Percentiles rank a stretch among this genome's conserved stretches.
Conservation (phyloP, 1,140 invertebrate species). For the Wasmannia auropunctata region DNA sequence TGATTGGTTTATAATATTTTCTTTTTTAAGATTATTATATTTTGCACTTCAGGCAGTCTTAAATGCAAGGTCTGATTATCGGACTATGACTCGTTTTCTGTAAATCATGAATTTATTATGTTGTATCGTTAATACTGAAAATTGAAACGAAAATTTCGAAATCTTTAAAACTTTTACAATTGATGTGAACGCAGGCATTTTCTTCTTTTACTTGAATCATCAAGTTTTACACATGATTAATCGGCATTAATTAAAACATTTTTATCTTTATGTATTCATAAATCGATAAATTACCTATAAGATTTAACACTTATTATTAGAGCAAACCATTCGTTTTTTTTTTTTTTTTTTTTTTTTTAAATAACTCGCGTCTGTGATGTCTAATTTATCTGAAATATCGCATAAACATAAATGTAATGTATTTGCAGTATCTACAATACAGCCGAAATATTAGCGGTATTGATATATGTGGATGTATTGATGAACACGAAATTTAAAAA, state of each 20-base stretch:
- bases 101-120: not conserved
- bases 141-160: not conserved
- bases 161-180: not conserved
- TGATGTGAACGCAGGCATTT: not conserved
- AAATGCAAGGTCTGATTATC: no score
- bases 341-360: no score
- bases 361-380: no score
- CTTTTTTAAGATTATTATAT: no score
- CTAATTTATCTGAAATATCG: no score
- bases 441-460: conserved; percentile 88
- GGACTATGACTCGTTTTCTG: not conserved
- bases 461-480: conserved; percentile 86
- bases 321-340: not conserved
- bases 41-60: no score
- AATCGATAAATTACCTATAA: not conserved
- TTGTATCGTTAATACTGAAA: not conserved
- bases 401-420: conserved; percentile 6
- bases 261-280: not conserved
- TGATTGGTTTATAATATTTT: no score
- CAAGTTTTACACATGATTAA: not conserved
- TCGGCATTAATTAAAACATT: not conserved
- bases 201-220: not conserved
- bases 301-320: not conserved
- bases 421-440: conserved; percentile 89
- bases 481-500: conserved; percentile 81